Base-by-base conservation (phyloP, 2,113 vertebrate species). In the Sprattus sprattus region DNA sequence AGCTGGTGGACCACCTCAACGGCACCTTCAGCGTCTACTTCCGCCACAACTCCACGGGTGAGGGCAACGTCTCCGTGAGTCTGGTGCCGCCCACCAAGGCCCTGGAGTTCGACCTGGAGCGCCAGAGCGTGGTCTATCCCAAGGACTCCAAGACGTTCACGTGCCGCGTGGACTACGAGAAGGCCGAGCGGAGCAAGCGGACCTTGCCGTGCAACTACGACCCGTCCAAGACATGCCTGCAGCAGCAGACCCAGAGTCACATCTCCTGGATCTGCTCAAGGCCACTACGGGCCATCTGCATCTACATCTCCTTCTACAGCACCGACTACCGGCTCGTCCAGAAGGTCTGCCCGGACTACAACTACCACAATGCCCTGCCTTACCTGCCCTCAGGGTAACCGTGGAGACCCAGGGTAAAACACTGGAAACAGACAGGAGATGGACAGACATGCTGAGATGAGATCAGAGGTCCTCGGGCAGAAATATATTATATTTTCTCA, bases 131-230 rank as follows among this genome's bases (percentile, higher is more conserved):
- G 92, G 95, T 96, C 0, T 95, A 97, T 91, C 96, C 97, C 90
- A 98, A 98, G 88, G 96, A 97, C 90, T 98, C 97, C 47, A 98
- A 97, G 88, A 95, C 96, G 57, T 97, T 98, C 92, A 97, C 97
- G 91, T 98, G 97, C 93, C 94, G 97, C 0, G 95, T 98, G 91
- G 96, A 97, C 86, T 96, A 95, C 10, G 97, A 97, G 94, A 97
- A 96, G 83, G 96, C 96, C 0, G 96, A 96, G 4, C 94, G 94
- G 3, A 96, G 94, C 88, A 96, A 95, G 90, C 96, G 95, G 89
- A 96, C 97, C 82, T 94, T 96, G 3, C 96, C 96, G 88, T 98
- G 97, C 91, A 96, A 96, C 64, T 96, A 96, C 0, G 96, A 98
- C 91, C 97, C 97, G 0, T 95, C 96, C 11, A 96, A 95, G 94